Evolutionary conservation across 2,888 invertebrate genomes (phyloP).

Genomic region (Caenorhabditis virilis): DNA sequence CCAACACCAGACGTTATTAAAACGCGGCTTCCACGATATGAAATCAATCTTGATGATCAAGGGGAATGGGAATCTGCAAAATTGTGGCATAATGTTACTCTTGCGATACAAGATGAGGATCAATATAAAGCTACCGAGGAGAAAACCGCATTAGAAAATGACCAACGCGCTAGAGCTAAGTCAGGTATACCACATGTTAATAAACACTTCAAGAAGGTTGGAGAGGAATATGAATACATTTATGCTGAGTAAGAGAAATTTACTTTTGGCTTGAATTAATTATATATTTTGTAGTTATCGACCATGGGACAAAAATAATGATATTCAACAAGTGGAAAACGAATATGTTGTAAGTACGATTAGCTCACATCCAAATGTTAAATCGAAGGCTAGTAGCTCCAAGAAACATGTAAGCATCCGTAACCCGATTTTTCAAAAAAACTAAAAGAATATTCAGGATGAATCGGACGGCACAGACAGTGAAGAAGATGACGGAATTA

Average conservation of each 20-base stretch:
- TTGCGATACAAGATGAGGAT: slow-evolving; percentile 82
- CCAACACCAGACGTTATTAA: slow-evolving; percentile 78
- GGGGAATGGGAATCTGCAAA: slow-evolving; percentile 83
- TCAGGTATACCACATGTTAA: slow-evolving; percentile 76
- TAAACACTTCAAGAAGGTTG: slow-evolving; percentile 72
- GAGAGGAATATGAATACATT: slow-evolving; percentile 78
- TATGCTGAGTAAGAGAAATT: slow-evolving; percentile 75
- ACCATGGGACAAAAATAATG: slow-evolving; percentile 87
- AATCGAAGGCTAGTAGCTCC: slow-evolving; percentile 6
- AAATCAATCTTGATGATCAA: slow-evolving; percentile 81
- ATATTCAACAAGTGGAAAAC: slow-evolving; percentile 82
- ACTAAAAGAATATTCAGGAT: neutral
- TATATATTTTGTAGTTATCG: slow-evolving; percentile 72
- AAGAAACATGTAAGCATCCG: neutral
- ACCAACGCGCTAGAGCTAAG: slow-evolving; percentile 73
- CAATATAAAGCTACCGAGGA: slow-evolving; percentile 85
- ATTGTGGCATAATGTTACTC: slow-evolving; percentile 85
- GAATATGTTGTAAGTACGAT: slow-evolving; percentile 49
- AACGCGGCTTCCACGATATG: slow-evolving; percentile 79
- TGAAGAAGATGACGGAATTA: slow-evolving; percentile 21
- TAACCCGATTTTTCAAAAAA: neutral
- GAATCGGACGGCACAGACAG: slow-evolving; percentile 31
- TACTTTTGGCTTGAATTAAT: neutral
- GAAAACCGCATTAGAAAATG: slow-evolving; percentile 85
- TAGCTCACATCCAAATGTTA: slow-evolving; percentile 17